phyloP scores from a whole-genome alignment of 2,888 invertebrate species.

The Odontocolon sp. region DNA sequence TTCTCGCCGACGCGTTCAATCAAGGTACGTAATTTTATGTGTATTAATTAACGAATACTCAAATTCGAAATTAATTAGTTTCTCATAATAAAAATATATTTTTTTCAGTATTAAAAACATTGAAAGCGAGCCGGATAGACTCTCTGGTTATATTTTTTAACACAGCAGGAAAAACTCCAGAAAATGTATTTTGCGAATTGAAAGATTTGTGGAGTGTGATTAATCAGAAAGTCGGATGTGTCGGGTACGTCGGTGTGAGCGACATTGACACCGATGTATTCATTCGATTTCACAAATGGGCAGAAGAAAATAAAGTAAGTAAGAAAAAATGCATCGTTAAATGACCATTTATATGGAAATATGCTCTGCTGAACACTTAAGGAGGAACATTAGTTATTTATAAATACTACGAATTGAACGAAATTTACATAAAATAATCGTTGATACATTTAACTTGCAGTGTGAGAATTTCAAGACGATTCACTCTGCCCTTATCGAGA shows the following conservation, averaged over 20 bases:
- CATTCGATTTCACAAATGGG: conserved; percentile 88
- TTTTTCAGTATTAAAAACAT: conserved; percentile 85
- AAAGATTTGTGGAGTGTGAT: conserved; percentile 89
- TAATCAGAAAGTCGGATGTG: conserved; percentile 89
- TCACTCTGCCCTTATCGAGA: no score
- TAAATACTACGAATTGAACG: no score
- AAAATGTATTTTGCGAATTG: conserved; percentile 80
- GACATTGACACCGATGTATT: conserved; percentile 94
- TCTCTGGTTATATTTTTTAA: conserved; percentile 92
- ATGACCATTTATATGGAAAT: no score
- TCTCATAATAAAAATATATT: not conserved
- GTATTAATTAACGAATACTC: not conserved
- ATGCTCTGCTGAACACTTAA: no score
- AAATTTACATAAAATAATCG: no score
- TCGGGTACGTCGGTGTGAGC: conserved; percentile 89
- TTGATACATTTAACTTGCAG: no score
- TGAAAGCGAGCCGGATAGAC: conserved; percentile 89
- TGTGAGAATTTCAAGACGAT: no score
- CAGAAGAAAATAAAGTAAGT: conserved; percentile 81
- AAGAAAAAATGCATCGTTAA: no score
- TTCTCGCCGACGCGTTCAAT: conserved; percentile 88
- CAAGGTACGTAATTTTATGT: conserved; percentile 82
- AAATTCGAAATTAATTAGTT: conserved; percentile 14
- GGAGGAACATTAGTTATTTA: no score
- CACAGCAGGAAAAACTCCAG: conserved; percentile 77